Percentiles rank a stretch among this genome's conserved stretches.
These are phyloP conservation scores for Temnothorax rugatulus DNA, from an alignment of 2,888 invertebrate genomes.

Conservation along the genomic window DNA sequence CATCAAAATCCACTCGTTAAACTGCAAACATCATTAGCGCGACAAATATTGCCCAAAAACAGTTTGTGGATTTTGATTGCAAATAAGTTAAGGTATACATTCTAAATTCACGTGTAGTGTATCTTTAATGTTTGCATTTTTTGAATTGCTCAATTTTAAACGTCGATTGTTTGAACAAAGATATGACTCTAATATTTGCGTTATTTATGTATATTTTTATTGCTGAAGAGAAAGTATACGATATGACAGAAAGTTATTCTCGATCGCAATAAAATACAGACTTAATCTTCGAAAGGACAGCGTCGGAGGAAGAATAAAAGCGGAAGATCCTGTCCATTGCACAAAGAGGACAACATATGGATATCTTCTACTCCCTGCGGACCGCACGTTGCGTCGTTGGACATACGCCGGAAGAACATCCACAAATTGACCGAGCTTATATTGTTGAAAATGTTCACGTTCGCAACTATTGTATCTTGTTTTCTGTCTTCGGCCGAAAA, in stretches of 20 bases:
- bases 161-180: not conserved
- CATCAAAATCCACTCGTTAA: slow-evolving; percentile 19
- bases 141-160: not conserved
- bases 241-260: not conserved
- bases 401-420: slow-evolving; percentile 30
- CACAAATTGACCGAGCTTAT: slow-evolving; percentile 47
- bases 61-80: slow-evolving; percentile 16
- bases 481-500: not conserved
- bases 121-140: not conserved
- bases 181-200: not conserved
- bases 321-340: not conserved
- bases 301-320: slow-evolving; percentile 24
- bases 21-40: slow-evolving; percentile 4
- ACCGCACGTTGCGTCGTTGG: slow-evolving; percentile 14
- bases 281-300: slow-evolving; percentile 33
- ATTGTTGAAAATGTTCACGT: slow-evolving; percentile 20
- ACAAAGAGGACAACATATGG: slow-evolving; percentile 40
- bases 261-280: slow-evolving; percentile 17
- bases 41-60: slow-evolving; percentile 31
- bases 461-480: slow-evolving; percentile 25
- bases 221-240: not conserved
- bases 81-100: not conserved
- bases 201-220: slow-evolving; percentile 18
- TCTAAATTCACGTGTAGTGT: not conserved
- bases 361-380: slow-evolving; percentile 35